Conservation (phyloP, 2,888 invertebrate genomes). For the Melieria picta region DNA sequence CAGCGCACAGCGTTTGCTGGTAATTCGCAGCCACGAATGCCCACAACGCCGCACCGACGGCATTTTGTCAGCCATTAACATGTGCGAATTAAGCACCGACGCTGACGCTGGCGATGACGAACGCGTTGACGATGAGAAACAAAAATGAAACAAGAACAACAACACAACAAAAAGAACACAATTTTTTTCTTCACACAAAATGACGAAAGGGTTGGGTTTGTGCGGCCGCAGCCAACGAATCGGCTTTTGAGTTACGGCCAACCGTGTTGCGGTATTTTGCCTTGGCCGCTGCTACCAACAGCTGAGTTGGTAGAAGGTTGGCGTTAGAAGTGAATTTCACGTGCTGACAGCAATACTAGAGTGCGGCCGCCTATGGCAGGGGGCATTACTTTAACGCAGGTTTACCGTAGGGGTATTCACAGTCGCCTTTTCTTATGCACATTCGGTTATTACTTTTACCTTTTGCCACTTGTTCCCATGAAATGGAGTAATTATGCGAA, state of each 20-base stretch:
- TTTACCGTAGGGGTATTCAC: too few relatives aligned
- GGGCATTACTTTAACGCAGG: too few relatives aligned
- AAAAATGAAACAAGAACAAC: not conserved
- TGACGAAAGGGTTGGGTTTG: constrained; percentile 24
- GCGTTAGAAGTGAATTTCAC: too few relatives aligned
- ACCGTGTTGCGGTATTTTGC: not conserved
- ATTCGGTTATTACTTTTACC: too few relatives aligned
- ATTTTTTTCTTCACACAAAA: constrained; percentile 8
- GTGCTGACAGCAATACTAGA: too few relatives aligned
- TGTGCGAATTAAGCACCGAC: constrained; percentile 18
- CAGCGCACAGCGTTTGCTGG: too few relatives aligned
- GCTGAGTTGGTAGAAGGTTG: too few relatives aligned
- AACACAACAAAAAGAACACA: not conserved
- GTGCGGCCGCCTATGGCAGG: too few relatives aligned
- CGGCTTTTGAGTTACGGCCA: not conserved
- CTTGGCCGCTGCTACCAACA: not conserved
- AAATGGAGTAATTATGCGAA: too few relatives aligned
- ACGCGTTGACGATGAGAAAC: not conserved
- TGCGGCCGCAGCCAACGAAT: not conserved
- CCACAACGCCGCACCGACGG: not conserved
- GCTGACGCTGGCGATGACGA: not conserved
- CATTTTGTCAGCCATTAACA: constrained; percentile 36
- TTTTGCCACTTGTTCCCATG: too few relatives aligned
- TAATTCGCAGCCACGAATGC: too few relatives aligned
- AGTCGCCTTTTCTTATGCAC: too few relatives aligned